These are phyloP conservation scores for Araneus ventricosus DNA, from an alignment of 1,140 invertebrate genomes.

Conservation along the genomic window DNA sequence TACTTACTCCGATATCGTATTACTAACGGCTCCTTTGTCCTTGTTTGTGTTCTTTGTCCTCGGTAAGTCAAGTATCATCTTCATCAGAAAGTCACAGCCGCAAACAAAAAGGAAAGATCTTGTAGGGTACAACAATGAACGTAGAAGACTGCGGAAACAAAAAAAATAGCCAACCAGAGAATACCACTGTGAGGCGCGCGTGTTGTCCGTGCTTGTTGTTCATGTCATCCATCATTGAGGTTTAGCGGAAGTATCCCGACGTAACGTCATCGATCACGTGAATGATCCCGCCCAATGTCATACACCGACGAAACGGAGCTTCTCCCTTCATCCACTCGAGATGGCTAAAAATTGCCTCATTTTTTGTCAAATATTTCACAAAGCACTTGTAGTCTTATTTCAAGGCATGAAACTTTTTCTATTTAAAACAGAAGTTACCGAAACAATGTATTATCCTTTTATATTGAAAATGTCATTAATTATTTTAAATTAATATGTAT, in stretches of 20 bases:
- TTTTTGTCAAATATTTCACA: neutral
- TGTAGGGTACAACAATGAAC: constrained; percentile 30
- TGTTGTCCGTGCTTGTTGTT: constrained; percentile 57
- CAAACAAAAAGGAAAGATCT: constrained; percentile 5
- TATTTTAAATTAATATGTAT: too few relatives aligned
- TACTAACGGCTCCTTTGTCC: neutral
- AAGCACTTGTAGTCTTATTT: too few relatives aligned
- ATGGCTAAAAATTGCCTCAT: neutral
- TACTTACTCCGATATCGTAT: too few relatives aligned
- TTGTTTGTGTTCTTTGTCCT: neutral
- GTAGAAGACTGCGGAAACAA: neutral
- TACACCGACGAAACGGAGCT: neutral
- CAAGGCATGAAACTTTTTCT: too few relatives aligned
- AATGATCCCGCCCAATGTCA: constrained; percentile 27
- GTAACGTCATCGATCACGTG: constrained; percentile 55
- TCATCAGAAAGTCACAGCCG: constrained; percentile 21
- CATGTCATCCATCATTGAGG: constrained; percentile 57
- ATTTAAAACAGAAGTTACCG: too few relatives aligned
- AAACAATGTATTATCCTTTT: too few relatives aligned
- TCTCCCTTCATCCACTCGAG: neutral
- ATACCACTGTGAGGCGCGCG: constrained; percentile 41
- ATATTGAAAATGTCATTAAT: too few relatives aligned
- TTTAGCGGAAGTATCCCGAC: constrained; percentile 51
- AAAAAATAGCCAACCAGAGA: neutral
- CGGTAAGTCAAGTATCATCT: neutral